Evolutionary conservation across 2,797 vertebrate genomes (phyloP).

Genomic region (Psittacula echo): DNA sequence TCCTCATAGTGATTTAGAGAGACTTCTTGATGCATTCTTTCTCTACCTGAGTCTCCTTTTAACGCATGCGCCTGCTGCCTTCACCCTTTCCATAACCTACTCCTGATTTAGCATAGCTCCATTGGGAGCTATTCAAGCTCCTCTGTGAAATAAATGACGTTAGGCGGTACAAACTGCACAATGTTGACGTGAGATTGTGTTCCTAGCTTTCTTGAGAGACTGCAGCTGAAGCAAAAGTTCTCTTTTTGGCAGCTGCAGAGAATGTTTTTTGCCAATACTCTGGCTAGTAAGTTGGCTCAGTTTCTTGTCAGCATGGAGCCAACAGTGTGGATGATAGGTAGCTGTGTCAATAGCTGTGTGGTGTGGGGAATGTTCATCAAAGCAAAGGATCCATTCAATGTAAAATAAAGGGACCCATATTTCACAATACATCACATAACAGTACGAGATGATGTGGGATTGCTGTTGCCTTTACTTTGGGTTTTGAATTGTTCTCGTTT

Average conservation of each 20-base stretch:
- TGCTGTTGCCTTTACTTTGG: conserved; percentile 51
- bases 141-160: conserved; percentile 3
- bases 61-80: rapidly evolving
- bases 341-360: neutral
- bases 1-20: neutral
- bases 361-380: neutral
- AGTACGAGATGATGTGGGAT: neutral
- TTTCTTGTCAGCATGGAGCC: neutral
- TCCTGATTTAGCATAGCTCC: neutral
- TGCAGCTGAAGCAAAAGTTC: neutral
- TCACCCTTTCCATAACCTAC: neutral
- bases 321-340: neutral
- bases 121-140: conserved; percentile 1
- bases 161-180: neutral
- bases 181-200: neutral
- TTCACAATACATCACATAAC: neutral
- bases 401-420: neutral
- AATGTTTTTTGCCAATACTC: neutral
- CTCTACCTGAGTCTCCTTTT: neutral
- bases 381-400: neutral
- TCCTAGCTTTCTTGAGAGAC: neutral
- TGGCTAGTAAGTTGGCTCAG: conserved; percentile 22
- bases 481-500: neutral
- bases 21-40: neutral
- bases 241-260: conserved; percentile 4